Percentiles rank a stretch among this genome's conserved stretches.
These are phyloP conservation scores for Vidua macroura DNA, from an alignment of 2,113 vertebrate genomes.

Conservation along the genomic window DNA sequence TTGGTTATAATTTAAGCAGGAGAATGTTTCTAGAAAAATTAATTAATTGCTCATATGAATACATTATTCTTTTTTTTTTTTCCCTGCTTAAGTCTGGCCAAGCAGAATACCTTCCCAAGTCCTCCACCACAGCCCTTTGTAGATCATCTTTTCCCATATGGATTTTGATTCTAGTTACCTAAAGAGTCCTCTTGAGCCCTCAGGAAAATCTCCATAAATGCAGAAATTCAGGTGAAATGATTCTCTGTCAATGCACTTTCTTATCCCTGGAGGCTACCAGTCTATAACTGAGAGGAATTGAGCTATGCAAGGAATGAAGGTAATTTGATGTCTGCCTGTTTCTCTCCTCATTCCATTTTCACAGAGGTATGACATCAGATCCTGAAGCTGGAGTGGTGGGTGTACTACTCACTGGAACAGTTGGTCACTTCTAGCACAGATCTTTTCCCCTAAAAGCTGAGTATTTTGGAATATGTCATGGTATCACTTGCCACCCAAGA, in stretches of 20 bases:
- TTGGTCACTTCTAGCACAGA: background rate
- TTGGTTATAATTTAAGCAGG: conserved; percentile 44
- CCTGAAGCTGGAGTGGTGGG: background rate
- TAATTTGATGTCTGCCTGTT: background rate
- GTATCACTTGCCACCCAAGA: background rate
- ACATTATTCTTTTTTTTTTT: background rate
- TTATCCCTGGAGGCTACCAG: background rate
- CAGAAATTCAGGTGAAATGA: background rate
- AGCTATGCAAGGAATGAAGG: background rate
- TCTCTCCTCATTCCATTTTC: background rate
- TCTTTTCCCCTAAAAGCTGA: background rate
- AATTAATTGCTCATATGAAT: conserved; percentile 53
- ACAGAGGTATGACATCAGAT: background rate
- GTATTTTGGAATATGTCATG: background rate
- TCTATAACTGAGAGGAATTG: background rate
- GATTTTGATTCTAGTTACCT: background rate
- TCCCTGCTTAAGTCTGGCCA: background rate
- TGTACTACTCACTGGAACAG: fast-evolving
- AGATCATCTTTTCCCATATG: background rate
- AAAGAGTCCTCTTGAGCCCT: background rate
- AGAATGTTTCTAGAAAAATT: conserved; percentile 38
- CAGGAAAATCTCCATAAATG: background rate
- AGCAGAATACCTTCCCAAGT: background rate
- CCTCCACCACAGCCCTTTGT: background rate
- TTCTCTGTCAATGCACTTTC: background rate